Conservation (phyloP, 2,797 vertebrate species). For the Odontamblyopus rebecca region DNA sequence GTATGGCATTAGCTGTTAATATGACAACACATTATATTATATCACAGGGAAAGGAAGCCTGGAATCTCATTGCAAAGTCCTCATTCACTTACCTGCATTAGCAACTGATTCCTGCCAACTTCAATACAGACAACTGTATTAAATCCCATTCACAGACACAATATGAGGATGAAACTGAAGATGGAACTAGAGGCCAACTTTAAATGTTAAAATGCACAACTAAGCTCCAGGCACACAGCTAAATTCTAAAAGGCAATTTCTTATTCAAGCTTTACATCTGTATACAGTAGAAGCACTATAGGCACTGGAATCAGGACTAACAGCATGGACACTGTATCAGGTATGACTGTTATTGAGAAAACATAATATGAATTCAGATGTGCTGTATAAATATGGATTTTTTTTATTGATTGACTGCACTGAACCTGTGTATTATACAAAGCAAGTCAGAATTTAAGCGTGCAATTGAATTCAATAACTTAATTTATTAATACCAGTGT, state of each 20-base stretch:
- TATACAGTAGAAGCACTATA: slow-evolving; percentile 19
- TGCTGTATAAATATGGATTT: slow-evolving; percentile 2
- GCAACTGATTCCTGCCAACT: slow-evolving; percentile 37
- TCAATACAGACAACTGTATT: slow-evolving; percentile 29
- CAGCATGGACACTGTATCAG: slow-evolving; percentile 35
- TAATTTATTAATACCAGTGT: slow-evolving; percentile 52
- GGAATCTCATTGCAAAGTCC: not conserved
- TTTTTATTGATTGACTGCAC: not conserved
- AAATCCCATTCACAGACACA: slow-evolving; percentile 16
- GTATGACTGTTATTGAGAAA: slow-evolving; percentile 14
- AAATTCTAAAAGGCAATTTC: not conserved
- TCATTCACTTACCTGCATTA: slow-evolving; percentile 40
- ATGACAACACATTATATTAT: not conserved
- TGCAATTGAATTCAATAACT: slow-evolving; percentile 34
- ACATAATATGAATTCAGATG: slow-evolving; percentile 18
- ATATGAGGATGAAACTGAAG: slow-evolving; percentile 5
- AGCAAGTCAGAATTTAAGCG: slow-evolving; percentile 6
- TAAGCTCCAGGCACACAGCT: not conserved
- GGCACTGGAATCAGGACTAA: slow-evolving; percentile 41
- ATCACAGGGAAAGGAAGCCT: not conserved
- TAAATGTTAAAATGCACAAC: slow-evolving; percentile 4
- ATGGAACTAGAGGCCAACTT: slow-evolving; percentile 7
- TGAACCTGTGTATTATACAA: not conserved
- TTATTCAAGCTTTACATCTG: not conserved
- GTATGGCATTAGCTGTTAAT: not conserved